These are phyloP conservation scores for Ecdyonurus torrentis DNA, from an alignment of 2,888 invertebrate genomes.

Conservation along the genomic window DNA sequence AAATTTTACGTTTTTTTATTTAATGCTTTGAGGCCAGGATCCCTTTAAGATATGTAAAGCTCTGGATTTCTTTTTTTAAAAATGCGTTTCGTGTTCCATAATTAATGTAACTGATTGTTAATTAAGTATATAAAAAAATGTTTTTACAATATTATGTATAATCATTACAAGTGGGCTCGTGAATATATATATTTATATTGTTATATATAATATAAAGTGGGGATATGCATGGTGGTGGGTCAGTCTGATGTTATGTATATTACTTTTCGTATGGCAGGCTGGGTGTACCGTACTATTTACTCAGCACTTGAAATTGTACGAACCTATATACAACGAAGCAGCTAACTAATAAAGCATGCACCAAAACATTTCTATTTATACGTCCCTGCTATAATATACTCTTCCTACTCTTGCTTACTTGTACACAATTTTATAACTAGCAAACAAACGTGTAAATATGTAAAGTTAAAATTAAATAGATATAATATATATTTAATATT, in stretches of 20 bases:
- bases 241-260: too few species aligned
- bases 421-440: background rate
- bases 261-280: too few species aligned
- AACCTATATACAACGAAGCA: background rate
- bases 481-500: background rate
- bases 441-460: background rate
- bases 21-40: too few species aligned
- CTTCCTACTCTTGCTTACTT: background rate
- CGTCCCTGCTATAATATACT: too few species aligned
- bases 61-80: too few species aligned
- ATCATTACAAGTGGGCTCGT: background rate
- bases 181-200: background rate
- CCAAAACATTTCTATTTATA: background rate
- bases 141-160: too few species aligned
- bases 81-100: too few species aligned
- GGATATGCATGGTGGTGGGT: background rate
- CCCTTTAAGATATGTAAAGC: too few species aligned
- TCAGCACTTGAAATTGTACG: background rate
- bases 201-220: background rate
- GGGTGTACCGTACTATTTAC: background rate
- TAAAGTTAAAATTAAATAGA: background rate
- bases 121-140: too few species aligned
- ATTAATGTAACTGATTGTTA: too few species aligned
- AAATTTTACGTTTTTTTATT: too few species aligned
- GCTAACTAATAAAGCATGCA: background rate